These are phyloP conservation scores for Heterohyrax brucei DNA, from an alignment of 2,797 vertebrate species.

Conservation along the genomic window DNA sequence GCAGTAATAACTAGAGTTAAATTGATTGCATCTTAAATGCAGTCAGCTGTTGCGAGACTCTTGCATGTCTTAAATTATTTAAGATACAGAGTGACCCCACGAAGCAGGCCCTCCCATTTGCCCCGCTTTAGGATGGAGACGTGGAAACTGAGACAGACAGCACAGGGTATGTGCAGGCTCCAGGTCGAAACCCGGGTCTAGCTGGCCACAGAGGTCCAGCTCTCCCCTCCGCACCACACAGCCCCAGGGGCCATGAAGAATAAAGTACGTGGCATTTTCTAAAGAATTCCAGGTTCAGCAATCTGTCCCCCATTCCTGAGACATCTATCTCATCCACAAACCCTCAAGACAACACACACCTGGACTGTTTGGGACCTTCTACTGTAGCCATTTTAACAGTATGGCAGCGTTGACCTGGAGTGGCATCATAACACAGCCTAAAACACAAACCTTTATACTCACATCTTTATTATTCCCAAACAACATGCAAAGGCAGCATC, in stretches of 20 bases:
- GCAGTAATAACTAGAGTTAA: background rate
- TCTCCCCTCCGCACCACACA: accelerated
- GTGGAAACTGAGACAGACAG: background rate
- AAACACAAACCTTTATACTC: background rate
- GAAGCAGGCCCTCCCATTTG: background rate
- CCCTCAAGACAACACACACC: background rate
- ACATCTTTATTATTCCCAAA: background rate
- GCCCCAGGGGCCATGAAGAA: accelerated
- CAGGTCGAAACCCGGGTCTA: background rate
- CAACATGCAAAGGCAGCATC: accelerated
- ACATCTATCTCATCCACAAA: background rate
- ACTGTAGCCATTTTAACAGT: background rate
- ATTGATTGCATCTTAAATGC: background rate
- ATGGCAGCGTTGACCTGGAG: too few relatives aligned
- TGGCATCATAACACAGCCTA: background rate
- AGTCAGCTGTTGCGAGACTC: background rate
- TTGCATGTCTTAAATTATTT: background rate
- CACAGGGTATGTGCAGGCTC: background rate
- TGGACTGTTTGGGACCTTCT: too few relatives aligned
- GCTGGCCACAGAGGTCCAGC: background rate
- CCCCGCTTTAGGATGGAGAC: background rate
- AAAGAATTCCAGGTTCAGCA: background rate
- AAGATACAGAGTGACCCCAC: background rate
- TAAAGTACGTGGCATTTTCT: background rate
- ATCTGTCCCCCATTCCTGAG: background rate